phyloP scores from a whole-genome alignment of 2,797 vertebrate species.

The Oreochromis mossambicus region DNA sequence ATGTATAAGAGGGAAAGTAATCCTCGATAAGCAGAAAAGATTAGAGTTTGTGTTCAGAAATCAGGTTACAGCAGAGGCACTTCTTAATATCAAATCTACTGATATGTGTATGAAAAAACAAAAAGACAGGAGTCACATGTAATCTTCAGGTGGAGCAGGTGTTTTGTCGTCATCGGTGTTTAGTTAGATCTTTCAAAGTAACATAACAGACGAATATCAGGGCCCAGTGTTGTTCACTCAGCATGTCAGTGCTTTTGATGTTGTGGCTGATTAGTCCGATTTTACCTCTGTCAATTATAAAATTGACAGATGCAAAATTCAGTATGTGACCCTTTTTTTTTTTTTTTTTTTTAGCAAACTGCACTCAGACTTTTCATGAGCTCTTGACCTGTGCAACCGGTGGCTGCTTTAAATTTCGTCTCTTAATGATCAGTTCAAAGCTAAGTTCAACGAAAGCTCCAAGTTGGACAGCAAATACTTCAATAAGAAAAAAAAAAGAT shows the following conservation, averaged over 20 bases:
- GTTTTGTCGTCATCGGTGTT: background rate
- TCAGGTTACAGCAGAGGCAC: background rate
- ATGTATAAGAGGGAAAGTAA: background rate
- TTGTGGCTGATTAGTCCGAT: background rate
- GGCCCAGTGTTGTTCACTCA: background rate
- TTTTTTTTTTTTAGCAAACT: background rate
- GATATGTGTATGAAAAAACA: background rate
- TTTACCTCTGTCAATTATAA: background rate
- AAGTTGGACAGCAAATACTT: background rate
- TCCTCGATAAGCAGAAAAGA: fast-evolving
- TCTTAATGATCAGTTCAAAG: background rate
- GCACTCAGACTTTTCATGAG: background rate
- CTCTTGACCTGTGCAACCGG: background rate
- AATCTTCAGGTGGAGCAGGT: background rate
- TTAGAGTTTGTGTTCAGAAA: background rate
- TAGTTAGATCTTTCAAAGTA: background rate
- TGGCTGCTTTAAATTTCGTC: background rate
- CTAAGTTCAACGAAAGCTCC: background rate
- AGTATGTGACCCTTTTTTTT: background rate
- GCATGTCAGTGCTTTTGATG: background rate
- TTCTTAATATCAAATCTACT: background rate
- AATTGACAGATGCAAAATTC: background rate
- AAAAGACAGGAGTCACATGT: fast-evolving
- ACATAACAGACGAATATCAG: background rate
- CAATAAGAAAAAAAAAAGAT: background rate